Evolutionary conservation across 2,888 invertebrate species (phyloP), one percentile per base, ranked within the genome.

Genomic region (Caenorhabditis auriculariae): DNA sequence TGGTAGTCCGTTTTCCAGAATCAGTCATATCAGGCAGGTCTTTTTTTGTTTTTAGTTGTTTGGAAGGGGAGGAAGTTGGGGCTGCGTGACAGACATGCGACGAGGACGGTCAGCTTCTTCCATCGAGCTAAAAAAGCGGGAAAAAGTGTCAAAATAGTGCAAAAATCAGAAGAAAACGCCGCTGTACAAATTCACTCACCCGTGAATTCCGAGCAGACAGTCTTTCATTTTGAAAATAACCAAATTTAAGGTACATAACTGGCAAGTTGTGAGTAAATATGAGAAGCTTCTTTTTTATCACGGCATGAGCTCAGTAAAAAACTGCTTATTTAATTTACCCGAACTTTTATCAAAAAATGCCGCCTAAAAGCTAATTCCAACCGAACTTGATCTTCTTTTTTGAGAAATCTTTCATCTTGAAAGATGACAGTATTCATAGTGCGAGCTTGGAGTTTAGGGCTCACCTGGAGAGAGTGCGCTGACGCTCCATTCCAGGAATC

Each of bases 31-130:
- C n/a, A n/a, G n/a, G n/a, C n/a, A n/a, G n/a, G n/a, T n/a, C n/a
- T n/a, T n/a, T n/a, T n/a, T n/a, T n/a, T n/a, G n/a, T n/a, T n/a
- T n/a, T n/a, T n/a, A n/a, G n/a, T n/a, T n/a, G n/a, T n/a, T n/a
- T n/a, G n/a, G n/a, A n/a, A 48, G 54, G 23, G 69, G 63, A 43
- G 62, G 60, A 7, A 62, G 62, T 21, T 66, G 60, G 23, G 58
- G 60, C 44, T 72, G 69, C 32, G 74, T 66, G 57, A 77, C 66
- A 17, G 76, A 77, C 64, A 79, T 68, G 32, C 77, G 73, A 27
- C 80, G 75, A 29, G 81, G 81, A 39, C 77, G 71, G 56, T 81
- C 81, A 29, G 81, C 81, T 52, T 81, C 81, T 47, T 81, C 81
- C 81, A 81, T 81, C n/a, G 77, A 78, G 64, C 74, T 74, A 45